Evolutionary conservation across 2,797 vertebrate genomes (phyloP), one percentile per base, ranked within the genome.

Genomic region (Eupleurogrammus muticus): DNA sequence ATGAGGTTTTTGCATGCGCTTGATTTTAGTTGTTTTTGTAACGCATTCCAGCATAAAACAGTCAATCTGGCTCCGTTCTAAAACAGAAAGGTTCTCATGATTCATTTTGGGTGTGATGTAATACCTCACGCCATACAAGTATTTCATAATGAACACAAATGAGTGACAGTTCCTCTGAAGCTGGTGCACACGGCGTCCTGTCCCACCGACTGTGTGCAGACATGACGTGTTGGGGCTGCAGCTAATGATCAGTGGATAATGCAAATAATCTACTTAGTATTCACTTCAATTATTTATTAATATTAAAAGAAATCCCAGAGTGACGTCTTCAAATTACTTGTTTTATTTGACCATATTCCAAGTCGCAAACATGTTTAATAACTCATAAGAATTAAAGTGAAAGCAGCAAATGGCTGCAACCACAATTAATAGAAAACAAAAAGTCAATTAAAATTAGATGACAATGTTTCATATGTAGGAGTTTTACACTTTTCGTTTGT

Each of bases 91-190:
- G 5, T 17, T 10, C 14, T 28, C 24, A 49, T 55, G 19, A 77
- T 17, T 65, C 5, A 19, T n/a, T 19, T 13, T 63, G 9, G 36
- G 58, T 19, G 42, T 69, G 59, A 77, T 44, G 57, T 16, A 79
- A 75, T 35, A 32, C 54, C 19, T 8, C 20, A 28, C 19, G n/a
- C 23, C 10, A 32, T 17, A 20, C 21, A 75, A 23, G 28, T 40
- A 52, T 77, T 70, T 72, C 16, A 52, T 53, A 70, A 74, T 5
- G 11, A 1, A 21, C n/a, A 55, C 38, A 20, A 57, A 38, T 49
- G 51, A 73, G 35, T 62, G 65, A 50, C 24, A 70, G 40, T 20
- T 56, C 6, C 40, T 62, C 35, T 64, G 1, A 60, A 73, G 1
- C 9, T 56, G 16, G 23, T 57, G 64, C 69, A 78, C 51, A 72